A percentile compares a stretch with the other conserved stretches of the same genome.
phyloP scores from a whole-genome alignment of 2,113 vertebrate species.

The Tetrax tetrax region DNA sequence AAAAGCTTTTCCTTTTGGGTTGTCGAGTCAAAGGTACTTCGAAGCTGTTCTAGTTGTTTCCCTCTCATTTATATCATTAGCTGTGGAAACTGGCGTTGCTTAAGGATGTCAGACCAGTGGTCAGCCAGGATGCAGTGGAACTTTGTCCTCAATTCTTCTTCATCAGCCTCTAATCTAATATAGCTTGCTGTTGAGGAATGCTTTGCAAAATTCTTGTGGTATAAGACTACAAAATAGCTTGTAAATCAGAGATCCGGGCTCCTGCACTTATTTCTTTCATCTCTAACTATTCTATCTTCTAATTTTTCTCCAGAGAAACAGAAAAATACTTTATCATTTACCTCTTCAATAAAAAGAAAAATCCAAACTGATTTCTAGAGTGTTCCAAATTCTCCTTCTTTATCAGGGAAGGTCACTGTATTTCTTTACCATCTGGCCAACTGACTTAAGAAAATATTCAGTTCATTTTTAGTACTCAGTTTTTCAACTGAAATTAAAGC shows the following conservation, averaged over 20 bases:
- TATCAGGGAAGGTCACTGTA: neutral
- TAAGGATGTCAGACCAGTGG: neutral
- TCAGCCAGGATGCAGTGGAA: constrained; percentile 9
- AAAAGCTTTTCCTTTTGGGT: neutral
- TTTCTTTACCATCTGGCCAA: constrained; percentile 10
- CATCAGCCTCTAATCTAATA: neutral
- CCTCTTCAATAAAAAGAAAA: neutral
- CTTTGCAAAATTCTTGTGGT: constrained; percentile 50
- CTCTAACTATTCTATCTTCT: neutral
- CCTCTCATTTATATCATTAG: neutral
- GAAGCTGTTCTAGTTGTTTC: neutral
- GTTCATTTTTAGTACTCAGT: neutral
- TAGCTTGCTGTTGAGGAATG: constrained; percentile 24
- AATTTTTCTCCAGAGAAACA: neutral
- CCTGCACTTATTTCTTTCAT: neutral
- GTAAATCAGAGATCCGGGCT: constrained; percentile 43
- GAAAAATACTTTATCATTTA: neutral
- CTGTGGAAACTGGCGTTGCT: neutral
- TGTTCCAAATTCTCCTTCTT: neutral
- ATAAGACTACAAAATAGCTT: neutral
- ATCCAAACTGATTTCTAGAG: neutral
- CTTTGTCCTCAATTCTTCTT: constrained; percentile 26
- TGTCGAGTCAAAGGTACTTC: neutral
- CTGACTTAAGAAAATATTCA: neutral
- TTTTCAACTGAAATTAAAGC: neutral